Conservation (phyloP, 2,797 vertebrate species). For the Protosalanx chinensis region DNA sequence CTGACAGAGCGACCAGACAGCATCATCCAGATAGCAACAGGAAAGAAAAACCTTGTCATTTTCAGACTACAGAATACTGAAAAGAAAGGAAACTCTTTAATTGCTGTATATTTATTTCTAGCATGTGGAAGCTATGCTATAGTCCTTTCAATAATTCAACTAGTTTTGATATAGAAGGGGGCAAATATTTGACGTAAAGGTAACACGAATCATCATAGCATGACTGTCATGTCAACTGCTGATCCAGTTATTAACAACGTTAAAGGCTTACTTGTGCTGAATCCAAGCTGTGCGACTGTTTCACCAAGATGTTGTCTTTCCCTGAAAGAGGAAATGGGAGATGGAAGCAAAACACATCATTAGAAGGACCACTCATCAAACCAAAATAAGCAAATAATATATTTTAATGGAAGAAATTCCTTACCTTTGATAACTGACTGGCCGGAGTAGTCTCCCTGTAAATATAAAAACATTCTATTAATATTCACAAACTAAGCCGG, state of each 20-base stretch:
- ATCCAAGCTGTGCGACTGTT: constrained; percentile 80
- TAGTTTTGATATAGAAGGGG: no score
- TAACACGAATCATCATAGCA: background rate
- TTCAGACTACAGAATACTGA: constrained; percentile 1
- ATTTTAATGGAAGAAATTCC: constrained; percentile 41
- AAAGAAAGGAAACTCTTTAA: background rate
- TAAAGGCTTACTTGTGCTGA: constrained; percentile 77
- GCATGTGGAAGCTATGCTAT: no score
- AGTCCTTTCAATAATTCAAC: no score
- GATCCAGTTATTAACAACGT: background rate
- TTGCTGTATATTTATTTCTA: background rate
- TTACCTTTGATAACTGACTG: constrained; percentile 81
- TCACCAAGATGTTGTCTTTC: constrained; percentile 85
- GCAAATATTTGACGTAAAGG: no score
- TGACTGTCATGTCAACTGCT: background rate
- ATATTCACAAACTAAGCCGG: constrained; percentile 3
- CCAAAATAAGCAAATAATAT: background rate
- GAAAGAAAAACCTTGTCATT: background rate
- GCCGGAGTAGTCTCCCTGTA: constrained; percentile 74
- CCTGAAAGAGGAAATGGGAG: constrained; percentile 69
- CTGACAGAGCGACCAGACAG: constrained; percentile 18
- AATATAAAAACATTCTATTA: constrained; percentile 39
- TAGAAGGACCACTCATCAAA: background rate
- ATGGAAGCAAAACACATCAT: constrained; percentile 1
- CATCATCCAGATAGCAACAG: background rate